These are phyloP conservation scores for Epicauta chinensis DNA, from an alignment of 1,140 invertebrate species.

Conservation along the genomic window DNA sequence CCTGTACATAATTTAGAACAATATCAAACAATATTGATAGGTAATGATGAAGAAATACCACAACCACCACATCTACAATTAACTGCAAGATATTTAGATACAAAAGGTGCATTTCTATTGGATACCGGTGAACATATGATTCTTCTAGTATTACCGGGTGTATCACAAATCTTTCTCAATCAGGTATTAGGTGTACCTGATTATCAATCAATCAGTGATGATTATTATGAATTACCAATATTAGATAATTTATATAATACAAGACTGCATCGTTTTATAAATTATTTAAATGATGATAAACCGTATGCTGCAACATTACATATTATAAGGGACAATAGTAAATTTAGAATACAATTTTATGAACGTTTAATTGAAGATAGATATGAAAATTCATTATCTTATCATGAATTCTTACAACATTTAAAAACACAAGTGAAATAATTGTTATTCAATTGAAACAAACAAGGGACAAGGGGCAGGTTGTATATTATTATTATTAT, in stretches of 20 bases:
- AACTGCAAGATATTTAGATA: slow-evolving; percentile 67
- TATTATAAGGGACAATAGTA: slow-evolving; percentile 89
- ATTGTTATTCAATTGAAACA: neutral
- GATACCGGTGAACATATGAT: slow-evolving; percentile 81
- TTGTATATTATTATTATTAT: no score
- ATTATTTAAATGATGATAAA: slow-evolving; percentile 77
- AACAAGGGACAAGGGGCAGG: no score
- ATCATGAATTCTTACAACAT: slow-evolving; percentile 97
- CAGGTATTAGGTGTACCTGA: slow-evolving; percentile 57
- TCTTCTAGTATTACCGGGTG: slow-evolving; percentile 79
- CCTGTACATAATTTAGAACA: slow-evolving; percentile 73
- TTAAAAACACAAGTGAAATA: slow-evolving; percentile 86
- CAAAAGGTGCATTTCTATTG: slow-evolving; percentile 85
- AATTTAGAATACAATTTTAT: slow-evolving; percentile 71
- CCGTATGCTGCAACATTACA: slow-evolving; percentile 71
- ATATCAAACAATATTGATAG: slow-evolving; percentile 49
- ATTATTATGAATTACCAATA: slow-evolving; percentile 70
- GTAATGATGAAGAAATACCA: slow-evolving; percentile 51
- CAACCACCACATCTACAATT: slow-evolving; percentile 60
- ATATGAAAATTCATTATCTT: slow-evolving; percentile 87
- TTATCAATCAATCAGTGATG: slow-evolving; percentile 50
- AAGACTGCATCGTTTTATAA: slow-evolving; percentile 73
- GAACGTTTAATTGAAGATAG: slow-evolving; percentile 91
- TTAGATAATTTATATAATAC: slow-evolving; percentile 70
- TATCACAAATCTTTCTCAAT: slow-evolving; percentile 68